Evolutionary conservation across 2,888 invertebrate species (phyloP).

Genomic region (Tillus elongatus): DNA sequence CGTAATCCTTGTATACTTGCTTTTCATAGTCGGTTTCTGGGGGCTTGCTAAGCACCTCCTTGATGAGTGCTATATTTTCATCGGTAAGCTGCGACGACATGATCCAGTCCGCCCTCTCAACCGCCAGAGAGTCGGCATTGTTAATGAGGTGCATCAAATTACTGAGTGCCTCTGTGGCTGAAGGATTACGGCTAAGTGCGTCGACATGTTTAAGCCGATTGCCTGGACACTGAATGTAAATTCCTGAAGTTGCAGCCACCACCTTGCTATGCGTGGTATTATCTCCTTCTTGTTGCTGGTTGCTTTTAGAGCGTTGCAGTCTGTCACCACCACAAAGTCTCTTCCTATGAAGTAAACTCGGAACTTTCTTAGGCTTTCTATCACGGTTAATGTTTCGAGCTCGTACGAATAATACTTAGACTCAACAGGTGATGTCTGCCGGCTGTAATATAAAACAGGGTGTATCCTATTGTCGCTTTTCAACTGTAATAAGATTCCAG

Average conservation of each 20-base stretch:
- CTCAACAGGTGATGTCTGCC: too few species aligned
- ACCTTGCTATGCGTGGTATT: too few species aligned
- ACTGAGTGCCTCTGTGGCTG: too few species aligned
- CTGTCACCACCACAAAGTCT: conserved; percentile 28
- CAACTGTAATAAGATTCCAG: conserved; percentile 29
- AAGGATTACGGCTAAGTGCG: too few species aligned
- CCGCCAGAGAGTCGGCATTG: too few species aligned
- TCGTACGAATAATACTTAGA: conserved; percentile 34
- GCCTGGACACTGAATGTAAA: conserved; percentile 19
- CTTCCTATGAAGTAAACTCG: too few species aligned
- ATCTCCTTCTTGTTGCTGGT: conserved; percentile 26
- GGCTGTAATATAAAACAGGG: too few species aligned
- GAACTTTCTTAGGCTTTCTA: too few species aligned
- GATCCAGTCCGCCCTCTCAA: too few species aligned
- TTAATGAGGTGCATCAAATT: conserved; percentile 21
- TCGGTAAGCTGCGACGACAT: conserved; percentile 20
- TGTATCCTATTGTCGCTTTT: too few species aligned
- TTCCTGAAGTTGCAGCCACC: conserved; percentile 23
- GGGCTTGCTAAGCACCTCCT: too few species aligned
- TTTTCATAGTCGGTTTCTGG: conserved; percentile 19
- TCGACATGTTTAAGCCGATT: conserved; percentile 27
- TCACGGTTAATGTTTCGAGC: conserved; percentile 26
- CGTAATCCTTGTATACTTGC: too few species aligned
- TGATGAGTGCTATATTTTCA: conserved; percentile 18
- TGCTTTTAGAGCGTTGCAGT: conserved; percentile 26